phyloP scores from a whole-genome alignment of 2,113 vertebrate species.

The Phyllopteryx taeniolatus region DNA sequence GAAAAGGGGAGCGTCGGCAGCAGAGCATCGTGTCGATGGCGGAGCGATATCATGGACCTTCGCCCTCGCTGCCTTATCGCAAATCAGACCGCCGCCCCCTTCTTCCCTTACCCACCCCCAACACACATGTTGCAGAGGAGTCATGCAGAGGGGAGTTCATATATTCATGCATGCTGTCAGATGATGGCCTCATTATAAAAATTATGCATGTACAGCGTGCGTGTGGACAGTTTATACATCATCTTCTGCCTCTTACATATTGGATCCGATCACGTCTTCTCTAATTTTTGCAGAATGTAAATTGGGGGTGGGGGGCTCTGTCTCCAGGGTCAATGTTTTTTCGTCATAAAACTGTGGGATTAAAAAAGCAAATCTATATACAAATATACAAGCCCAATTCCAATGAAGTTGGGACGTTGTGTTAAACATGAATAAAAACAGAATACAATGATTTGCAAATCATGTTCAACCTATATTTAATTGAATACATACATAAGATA shows the following conservation, averaged over 20 bases:
- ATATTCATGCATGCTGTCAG: constrained; percentile 32
- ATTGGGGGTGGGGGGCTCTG: not conserved
- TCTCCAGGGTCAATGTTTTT: not conserved
- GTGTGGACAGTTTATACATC: constrained; percentile 42
- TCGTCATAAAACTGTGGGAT: not conserved
- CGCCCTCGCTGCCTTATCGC: constrained; percentile 64
- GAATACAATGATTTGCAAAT: too few species aligned
- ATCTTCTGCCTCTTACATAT: constrained; percentile 21
- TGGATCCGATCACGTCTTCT: constrained; percentile 29
- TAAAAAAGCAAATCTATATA: not conserved
- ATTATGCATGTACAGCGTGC: constrained; percentile 46
- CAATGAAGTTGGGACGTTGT: too few species aligned
- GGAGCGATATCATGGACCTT: constrained; percentile 65
- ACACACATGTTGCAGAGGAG: constrained; percentile 18
- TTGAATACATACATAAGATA: too few species aligned
- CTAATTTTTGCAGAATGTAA: constrained; percentile 2
- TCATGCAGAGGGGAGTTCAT: constrained; percentile 25
- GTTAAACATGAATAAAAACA: too few species aligned
- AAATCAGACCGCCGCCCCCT: constrained; percentile 35
- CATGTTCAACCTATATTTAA: too few species aligned
- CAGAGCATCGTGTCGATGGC: constrained; percentile 61
- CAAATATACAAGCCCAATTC: too few species aligned
- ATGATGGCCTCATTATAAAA: constrained; percentile 55
- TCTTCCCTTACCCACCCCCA: constrained; percentile 15
- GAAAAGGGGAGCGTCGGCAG: constrained; percentile 39